phyloP scores from a whole-genome alignment of 2,797 vertebrate species.

The Otus scops region DNA sequence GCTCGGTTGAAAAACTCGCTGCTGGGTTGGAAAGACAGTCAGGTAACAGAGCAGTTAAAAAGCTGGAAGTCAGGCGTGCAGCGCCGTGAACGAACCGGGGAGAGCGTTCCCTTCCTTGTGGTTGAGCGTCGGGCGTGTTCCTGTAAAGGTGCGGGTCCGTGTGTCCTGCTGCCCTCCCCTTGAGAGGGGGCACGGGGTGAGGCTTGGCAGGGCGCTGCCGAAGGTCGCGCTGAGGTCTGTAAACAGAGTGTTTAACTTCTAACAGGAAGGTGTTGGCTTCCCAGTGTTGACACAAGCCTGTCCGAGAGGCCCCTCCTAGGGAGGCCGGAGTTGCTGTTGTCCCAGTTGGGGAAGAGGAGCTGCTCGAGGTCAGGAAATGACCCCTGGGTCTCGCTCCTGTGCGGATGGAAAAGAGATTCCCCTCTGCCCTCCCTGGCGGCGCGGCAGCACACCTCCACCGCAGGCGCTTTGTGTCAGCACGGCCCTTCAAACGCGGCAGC shows the following conservation, averaged over 20 bases:
- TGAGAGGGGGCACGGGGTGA: background rate
- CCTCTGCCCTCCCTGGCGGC: background rate
- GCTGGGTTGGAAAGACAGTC: background rate
- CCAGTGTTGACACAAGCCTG: slow-evolving; percentile 51
- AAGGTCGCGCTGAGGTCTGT: slow-evolving; percentile 5
- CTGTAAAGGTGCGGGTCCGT: background rate
- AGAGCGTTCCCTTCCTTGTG: background rate
- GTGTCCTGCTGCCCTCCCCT: background rate
- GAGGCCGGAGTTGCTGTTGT: background rate
- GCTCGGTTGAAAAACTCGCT: too few relatives aligned
- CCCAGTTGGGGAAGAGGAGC: slow-evolving; percentile 26
- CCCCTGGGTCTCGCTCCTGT: background rate
- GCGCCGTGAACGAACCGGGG: background rate
- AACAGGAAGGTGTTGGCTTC: slow-evolving; percentile 44
- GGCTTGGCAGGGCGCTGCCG: background rate
- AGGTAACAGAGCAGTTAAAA: background rate
- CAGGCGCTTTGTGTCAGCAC: rapidly evolving
- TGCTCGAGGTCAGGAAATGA: background rate
- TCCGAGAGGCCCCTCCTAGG: slow-evolving; percentile 38
- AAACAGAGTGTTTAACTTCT: background rate
- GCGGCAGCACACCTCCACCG: background rate
- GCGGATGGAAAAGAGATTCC: background rate
- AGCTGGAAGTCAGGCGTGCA: background rate
- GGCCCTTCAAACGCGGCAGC: background rate
- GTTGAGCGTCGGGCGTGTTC: background rate